Evolutionary conservation across 2,113 vertebrate genomes (phyloP).

Genomic region (Pholis gunnellus): DNA sequence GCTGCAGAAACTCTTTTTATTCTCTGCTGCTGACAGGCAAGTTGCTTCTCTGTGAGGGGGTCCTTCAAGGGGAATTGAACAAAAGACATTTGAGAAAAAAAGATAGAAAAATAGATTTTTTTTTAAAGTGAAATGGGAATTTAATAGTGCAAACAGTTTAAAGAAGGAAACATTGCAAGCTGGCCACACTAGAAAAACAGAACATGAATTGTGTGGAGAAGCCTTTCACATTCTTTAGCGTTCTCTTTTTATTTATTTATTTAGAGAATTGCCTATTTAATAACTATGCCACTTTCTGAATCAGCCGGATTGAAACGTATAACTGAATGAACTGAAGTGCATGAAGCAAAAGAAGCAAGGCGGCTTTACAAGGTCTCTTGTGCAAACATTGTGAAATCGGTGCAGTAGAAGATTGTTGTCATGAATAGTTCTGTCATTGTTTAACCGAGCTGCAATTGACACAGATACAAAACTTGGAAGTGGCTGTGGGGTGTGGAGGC

Average conservation of each 20-base stretch:
- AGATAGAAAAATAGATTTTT: conserved; percentile 9
- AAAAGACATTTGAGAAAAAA: conserved; percentile 30
- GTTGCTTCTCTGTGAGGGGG: neutral
- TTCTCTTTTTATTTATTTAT: neutral
- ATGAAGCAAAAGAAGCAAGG: neutral
- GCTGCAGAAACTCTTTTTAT: conserved; percentile 22
- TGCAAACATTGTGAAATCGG: conserved; percentile 51
- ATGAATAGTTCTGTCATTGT: conserved; percentile 57
- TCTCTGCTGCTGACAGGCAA: conserved; percentile 23
- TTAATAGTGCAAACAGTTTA: conserved; percentile 17
- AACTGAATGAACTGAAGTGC: neutral
- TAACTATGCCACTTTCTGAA: neutral
- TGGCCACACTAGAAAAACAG: neutral
- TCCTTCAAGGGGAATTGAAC: conserved; percentile 30
- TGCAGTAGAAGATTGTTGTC: conserved; percentile 12
- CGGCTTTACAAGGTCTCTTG: neutral
- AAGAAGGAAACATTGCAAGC: conserved; percentile 3
- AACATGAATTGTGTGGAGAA: neutral
- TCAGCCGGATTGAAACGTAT: conserved; percentile 16
- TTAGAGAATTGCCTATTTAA: neutral
- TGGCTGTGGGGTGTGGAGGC: neutral
- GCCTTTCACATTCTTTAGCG: neutral
- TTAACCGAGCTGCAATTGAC: conserved; percentile 57
- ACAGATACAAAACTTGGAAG: neutral
- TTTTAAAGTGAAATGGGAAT: conserved; percentile 5